Conservation (phyloP, 2,888 invertebrate species). For the Mechanitis messenoides region DNA sequence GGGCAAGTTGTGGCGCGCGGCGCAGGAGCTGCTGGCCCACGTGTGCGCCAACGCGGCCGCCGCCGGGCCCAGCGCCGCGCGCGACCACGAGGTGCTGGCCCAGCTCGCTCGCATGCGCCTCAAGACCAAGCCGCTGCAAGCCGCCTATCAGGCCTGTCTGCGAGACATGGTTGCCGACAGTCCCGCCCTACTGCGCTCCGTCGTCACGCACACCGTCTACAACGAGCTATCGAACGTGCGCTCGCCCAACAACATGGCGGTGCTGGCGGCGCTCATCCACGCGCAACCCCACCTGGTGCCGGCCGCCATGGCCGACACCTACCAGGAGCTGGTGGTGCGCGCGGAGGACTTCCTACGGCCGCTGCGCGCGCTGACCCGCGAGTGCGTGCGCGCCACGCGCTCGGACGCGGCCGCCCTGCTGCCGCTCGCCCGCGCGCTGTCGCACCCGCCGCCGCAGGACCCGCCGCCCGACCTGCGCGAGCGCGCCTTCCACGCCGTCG, state of each 20-base stretch:
- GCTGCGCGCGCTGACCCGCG: constrained; percentile 88
- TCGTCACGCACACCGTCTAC: constrained; percentile 94
- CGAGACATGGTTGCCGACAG: constrained; percentile 91
- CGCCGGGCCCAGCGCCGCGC: constrained; percentile 73
- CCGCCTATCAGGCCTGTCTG: constrained; percentile 91
- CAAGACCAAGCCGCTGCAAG: constrained; percentile 94
- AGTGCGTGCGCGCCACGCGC: constrained; percentile 91
- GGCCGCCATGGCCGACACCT: constrained; percentile 88
- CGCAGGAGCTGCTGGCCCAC: constrained; percentile 93
- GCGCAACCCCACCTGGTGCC: constrained; percentile 89
- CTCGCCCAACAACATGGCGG: constrained; percentile 96
- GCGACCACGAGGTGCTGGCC: constrained; percentile 86
- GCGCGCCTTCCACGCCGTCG: constrained; percentile 87
- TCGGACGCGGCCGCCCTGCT: constrained; percentile 85
- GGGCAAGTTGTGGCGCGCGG: constrained; percentile 93
- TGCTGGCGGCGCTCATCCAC: constrained; percentile 92
- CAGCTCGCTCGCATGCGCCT: constrained; percentile 92
- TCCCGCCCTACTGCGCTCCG: constrained; percentile 88
- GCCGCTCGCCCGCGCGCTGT: constrained; percentile 86
- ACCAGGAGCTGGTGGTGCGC: constrained; percentile 87
- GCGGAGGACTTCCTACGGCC: constrained; percentile 94
- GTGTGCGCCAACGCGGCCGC: constrained; percentile 92
- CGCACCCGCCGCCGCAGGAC: constrained; percentile 79
- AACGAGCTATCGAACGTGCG: constrained; percentile 95
- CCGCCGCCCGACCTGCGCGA: constrained; percentile 83